phyloP scores from a whole-genome alignment of 2,113 vertebrate genomes.

The Haemorhous mexicanus region DNA sequence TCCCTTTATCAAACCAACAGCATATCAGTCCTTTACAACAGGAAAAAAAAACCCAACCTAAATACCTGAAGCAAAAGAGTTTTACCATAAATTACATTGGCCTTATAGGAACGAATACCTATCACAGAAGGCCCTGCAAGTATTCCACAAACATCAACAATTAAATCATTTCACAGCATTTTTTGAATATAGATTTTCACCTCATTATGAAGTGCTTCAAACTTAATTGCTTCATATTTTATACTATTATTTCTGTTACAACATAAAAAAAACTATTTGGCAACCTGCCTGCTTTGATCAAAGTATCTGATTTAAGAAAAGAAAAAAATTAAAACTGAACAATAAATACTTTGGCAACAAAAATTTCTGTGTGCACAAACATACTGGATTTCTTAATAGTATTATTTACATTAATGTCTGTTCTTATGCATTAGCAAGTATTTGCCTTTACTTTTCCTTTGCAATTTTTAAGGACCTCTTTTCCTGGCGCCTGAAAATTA shows the following conservation, averaged over 20 bases:
- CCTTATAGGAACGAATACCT: background rate
- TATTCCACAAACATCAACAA: background rate
- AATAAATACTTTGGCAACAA: background rate
- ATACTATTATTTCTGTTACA: background rate
- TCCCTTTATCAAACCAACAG: background rate
- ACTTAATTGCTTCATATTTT: background rate
- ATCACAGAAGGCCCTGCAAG: background rate
- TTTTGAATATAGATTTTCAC: background rate
- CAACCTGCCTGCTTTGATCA: background rate
- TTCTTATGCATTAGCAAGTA: background rate
- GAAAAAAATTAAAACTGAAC: background rate
- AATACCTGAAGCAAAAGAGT: background rate
- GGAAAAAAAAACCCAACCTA: background rate
- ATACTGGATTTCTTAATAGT: background rate
- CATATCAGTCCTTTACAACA: background rate
- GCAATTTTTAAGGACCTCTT: background rate
- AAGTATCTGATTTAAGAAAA: slow-evolving; percentile 5
- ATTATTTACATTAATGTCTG: background rate
- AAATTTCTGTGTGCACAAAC: background rate
- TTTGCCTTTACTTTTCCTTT: background rate
- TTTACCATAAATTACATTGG: background rate
- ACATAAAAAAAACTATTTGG: slow-evolving; percentile 22
- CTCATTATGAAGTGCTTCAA: background rate
- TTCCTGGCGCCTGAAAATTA: background rate
- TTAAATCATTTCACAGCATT: background rate